Evolutionary conservation across 2,888 invertebrate species (phyloP).

Genomic region (Nycteola revayana): DNA sequence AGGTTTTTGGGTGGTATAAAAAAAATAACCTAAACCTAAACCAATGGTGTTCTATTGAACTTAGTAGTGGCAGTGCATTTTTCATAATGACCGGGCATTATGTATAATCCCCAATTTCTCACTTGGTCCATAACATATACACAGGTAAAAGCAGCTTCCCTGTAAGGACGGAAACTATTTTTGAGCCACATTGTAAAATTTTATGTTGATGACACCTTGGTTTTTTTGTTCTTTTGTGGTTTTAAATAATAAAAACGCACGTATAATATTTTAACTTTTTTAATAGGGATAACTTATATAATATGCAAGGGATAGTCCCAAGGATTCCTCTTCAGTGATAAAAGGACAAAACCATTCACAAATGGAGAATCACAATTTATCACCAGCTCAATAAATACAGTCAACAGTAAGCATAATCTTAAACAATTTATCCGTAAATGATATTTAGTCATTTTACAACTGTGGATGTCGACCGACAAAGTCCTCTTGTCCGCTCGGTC

Average conservation of each 20-base stretch:
- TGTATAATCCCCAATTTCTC: too few species aligned
- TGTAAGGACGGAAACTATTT: too few species aligned
- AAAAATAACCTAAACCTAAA: too few species aligned
- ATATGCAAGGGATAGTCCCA: slow-evolving; percentile 80
- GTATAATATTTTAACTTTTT: slow-evolving; percentile 72
- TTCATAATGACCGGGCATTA: too few species aligned
- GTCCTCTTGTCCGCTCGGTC: slow-evolving; percentile 33
- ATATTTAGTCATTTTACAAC: slow-evolving; percentile 75
- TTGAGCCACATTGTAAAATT: too few species aligned
- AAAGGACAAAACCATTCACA: slow-evolving; percentile 73
- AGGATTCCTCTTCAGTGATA: slow-evolving; percentile 76
- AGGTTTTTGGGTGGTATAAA: too few species aligned
- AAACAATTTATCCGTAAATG: slow-evolving; percentile 78
- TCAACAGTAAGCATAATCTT: slow-evolving; percentile 82
- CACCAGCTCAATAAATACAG: slow-evolving; percentile 81
- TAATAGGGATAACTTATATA: slow-evolving; percentile 82
- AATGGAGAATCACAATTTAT: slow-evolving; percentile 78
- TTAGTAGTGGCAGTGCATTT: too few species aligned
- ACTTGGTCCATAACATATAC: too few species aligned
- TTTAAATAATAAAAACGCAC: slow-evolving; percentile 32
- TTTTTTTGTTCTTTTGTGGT: too few species aligned
- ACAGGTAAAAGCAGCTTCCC: too few species aligned
- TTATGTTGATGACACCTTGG: too few species aligned
- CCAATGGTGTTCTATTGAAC: too few species aligned
- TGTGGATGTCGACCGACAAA: slow-evolving; percentile 62